A percentile compares a stretch with the other conserved stretches of the same genome.
These are phyloP conservation scores for Drosophila tropicalis DNA, from an alignment of 1,140 invertebrate genomes.

Conservation along the genomic window DNA sequence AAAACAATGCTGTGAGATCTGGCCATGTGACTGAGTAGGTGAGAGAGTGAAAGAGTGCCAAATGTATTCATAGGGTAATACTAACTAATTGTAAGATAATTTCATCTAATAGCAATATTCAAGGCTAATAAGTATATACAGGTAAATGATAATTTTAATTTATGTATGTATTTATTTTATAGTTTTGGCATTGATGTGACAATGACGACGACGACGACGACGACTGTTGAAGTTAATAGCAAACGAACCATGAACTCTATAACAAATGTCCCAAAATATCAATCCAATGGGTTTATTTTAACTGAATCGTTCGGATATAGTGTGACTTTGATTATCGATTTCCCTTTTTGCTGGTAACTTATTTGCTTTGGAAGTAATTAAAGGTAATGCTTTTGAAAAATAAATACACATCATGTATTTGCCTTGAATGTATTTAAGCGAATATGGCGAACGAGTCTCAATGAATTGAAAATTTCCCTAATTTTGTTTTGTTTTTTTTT, in stretches of 20 bases:
- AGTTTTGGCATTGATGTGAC: constrained; percentile 34
- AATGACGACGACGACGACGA: no score
- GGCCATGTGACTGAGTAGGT: background rate
- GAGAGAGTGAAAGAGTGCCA: background rate
- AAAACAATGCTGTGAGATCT: background rate
- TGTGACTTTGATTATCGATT: no score
- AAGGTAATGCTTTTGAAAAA: constrained; percentile 14
- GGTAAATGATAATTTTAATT: constrained; percentile 21
- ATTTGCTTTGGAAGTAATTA: constrained; percentile 37
- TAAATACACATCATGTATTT: background rate
- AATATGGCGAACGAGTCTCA: constrained; percentile 23
- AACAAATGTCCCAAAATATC: constrained; percentile 17
- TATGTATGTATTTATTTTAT: constrained; percentile 1
- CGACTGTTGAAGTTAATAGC: constrained; percentile 27
- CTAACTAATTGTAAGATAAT: constrained; percentile 3
- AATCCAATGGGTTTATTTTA: constrained; percentile 3
- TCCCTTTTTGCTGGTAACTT: background rate
- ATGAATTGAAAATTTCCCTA: constrained; percentile 7
- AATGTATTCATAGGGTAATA: background rate
- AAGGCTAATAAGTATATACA: constrained; percentile 13
- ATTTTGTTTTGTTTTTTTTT: background rate
- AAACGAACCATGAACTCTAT: constrained; percentile 44
- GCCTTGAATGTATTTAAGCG: constrained; percentile 13
- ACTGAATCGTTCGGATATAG: background rate
- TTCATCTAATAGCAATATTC: constrained; percentile 1